These are phyloP conservation scores for Ferrisia virgata DNA, from an alignment of 2,888 invertebrate species.

Conservation along the genomic window DNA sequence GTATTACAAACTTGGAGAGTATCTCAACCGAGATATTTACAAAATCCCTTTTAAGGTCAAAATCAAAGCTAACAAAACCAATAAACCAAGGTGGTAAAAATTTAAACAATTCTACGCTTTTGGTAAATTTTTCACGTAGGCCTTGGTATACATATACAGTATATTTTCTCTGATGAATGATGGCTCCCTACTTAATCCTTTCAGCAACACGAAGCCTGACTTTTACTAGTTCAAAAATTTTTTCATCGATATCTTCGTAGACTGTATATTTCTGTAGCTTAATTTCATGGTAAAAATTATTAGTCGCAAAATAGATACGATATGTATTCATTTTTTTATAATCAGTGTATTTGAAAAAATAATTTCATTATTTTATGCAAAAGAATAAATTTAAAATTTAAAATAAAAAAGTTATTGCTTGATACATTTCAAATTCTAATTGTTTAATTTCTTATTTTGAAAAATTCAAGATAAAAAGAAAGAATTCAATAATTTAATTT, in stretches of 20 bases:
- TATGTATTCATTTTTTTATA: too few species aligned
- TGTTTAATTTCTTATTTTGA: neutral
- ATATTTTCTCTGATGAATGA: neutral
- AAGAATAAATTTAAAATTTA: neutral
- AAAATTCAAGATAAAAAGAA: neutral
- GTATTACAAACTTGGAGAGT: neutral
- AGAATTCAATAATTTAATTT: neutral
- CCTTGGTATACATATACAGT: too few species aligned
- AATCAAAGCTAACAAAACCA: neutral
- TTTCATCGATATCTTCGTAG: too few species aligned
- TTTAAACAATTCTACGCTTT: neutral
- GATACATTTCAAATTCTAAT: neutral
- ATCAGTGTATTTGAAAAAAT: neutral
- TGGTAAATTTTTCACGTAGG: neutral
- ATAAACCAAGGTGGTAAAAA: neutral
- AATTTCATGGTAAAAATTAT: too few species aligned
- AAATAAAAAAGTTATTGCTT: neutral
- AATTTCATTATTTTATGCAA: neutral
- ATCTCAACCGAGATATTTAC: neutral
- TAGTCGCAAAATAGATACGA: too few species aligned
- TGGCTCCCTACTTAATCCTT: neutral
- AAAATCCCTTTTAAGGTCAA: slow-evolving; percentile 3
- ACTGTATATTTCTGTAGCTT: too few species aligned
- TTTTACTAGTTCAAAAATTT: too few species aligned
- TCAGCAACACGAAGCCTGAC: neutral